Percentiles rank a stretch among this genome's conserved stretches.
These are phyloP conservation scores for Regulus satrapa DNA, from an alignment of 2,113 vertebrate species.

Conservation along the genomic window DNA sequence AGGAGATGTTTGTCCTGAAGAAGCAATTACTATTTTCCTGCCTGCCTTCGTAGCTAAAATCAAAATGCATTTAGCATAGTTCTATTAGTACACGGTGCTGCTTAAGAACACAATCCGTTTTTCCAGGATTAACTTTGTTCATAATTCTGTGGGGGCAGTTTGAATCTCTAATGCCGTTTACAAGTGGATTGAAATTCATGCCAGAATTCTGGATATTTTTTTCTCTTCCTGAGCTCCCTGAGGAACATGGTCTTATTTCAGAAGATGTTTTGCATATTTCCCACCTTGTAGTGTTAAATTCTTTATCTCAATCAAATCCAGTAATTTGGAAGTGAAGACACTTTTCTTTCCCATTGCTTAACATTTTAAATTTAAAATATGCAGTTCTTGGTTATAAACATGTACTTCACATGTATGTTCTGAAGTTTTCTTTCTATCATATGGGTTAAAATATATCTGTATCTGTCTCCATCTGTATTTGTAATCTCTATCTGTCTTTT, in stretches of 20 bases:
- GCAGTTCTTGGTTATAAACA: not conserved
- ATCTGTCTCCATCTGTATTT: too few species aligned
- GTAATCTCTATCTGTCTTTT: not conserved
- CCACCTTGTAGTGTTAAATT: not conserved
- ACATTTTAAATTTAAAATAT: not conserved
- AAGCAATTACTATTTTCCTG: not conserved
- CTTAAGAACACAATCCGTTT: slow-evolving; percentile 52
- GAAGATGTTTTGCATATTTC: not conserved
- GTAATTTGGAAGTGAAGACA: not conserved
- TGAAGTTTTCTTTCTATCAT: not conserved
- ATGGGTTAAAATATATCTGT: not conserved
- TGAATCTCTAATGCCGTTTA: not conserved
- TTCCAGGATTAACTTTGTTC: slow-evolving; percentile 24
- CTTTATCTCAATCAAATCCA: not conserved
- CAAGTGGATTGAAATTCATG: not conserved
- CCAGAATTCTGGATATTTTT: not conserved
- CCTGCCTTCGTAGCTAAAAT: slow-evolving; percentile 19
- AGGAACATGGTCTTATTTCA: not conserved
- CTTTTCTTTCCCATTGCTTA: not conserved
- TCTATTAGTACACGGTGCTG: not conserved
- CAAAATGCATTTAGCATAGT: slow-evolving; percentile 32
- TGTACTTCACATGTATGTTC: not conserved
- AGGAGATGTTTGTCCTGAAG: not conserved
- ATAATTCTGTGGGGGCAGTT: slow-evolving; percentile 2
- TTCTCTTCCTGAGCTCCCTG: not conserved